These are phyloP conservation scores for Muntiacus reevesi DNA, from an alignment of 2,113 vertebrate species.

Conservation along the genomic window DNA sequence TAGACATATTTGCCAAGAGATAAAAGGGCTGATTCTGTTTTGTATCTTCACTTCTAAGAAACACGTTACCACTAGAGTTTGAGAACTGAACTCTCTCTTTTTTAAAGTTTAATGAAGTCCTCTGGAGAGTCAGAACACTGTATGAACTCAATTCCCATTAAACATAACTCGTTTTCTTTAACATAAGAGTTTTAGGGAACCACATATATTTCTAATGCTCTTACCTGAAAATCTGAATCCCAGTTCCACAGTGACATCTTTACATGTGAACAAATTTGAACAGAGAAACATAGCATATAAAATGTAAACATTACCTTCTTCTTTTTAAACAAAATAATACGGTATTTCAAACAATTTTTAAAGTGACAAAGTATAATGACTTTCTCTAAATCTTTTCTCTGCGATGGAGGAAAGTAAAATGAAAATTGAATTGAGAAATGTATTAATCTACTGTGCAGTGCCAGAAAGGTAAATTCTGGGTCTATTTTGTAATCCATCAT, in stretches of 20 bases:
- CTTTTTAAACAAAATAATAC: slow-evolving; percentile 22
- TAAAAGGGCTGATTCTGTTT: not conserved
- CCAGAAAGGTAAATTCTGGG: not conserved
- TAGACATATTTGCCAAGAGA: not conserved
- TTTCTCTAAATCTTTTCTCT: not conserved
- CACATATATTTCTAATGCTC: not conserved
- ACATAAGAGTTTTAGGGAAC: not conserved
- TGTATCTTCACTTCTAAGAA: not conserved
- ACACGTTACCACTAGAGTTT: not conserved
- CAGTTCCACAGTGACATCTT: not conserved
- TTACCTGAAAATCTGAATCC: not conserved
- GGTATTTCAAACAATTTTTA: not conserved
- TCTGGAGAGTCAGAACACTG: not conserved
- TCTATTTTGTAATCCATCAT: not conserved
- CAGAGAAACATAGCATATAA: not conserved
- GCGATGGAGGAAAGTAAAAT: not conserved
- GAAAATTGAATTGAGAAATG: not conserved
- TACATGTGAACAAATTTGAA: not conserved
- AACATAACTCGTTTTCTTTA: not conserved
- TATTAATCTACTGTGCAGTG: not conserved
- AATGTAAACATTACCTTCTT: not conserved
- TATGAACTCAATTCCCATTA: not conserved
- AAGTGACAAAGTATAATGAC: not conserved
- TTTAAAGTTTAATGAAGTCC: not conserved
- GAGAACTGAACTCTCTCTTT: not conserved